phyloP scores from a whole-genome alignment of 92 coral and sea anemone genomes.

The Parazoanthus atlanticus region DNA sequence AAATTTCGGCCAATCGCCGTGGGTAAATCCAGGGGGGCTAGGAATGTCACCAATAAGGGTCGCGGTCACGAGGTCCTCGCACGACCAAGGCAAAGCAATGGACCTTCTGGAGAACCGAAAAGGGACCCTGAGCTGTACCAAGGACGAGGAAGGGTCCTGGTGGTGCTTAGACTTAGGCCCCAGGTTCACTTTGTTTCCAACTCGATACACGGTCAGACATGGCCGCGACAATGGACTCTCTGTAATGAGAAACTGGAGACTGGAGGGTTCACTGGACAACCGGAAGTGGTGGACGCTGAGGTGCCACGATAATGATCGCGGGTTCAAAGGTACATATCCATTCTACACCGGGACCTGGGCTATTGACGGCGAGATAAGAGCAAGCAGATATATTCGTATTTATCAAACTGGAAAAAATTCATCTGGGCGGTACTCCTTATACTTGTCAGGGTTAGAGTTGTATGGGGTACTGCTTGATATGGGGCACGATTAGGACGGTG shows the following conservation, averaged over 20 bases:
- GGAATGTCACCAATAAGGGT: conserved; percentile 49
- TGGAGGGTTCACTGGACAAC: conserved; percentile 81
- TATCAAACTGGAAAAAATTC: conserved; percentile 86
- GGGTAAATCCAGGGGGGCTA: conserved; percentile 66
- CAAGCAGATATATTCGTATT: conserved; percentile 77
- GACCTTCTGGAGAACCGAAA: conserved; percentile 75
- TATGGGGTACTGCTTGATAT: conserved; percentile 74
- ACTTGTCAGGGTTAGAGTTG: conserved; percentile 77
- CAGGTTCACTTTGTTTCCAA: conserved; percentile 64
- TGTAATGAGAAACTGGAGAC: conserved; percentile 79
- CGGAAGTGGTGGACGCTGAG: conserved; percentile 65
- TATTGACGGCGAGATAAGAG: conserved; percentile 72
- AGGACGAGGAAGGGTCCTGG: conserved; percentile 81
- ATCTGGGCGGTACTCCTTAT: conserved; percentile 69
- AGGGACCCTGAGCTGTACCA: conserved; percentile 71
- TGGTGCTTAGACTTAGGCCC: conserved; percentile 84
- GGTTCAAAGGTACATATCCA: conserved; percentile 71
- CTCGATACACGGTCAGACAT: conserved; percentile 77
- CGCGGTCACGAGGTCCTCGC: conserved; percentile 70
- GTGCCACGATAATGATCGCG: conserved; percentile 82
- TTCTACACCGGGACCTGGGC: conserved; percentile 81
- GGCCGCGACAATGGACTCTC: conserved; percentile 89
- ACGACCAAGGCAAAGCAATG: conserved; percentile 63
- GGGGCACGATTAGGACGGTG: conserved; percentile 1
- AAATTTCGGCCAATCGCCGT: conserved; percentile 64